Evolutionary conservation across 2,888 invertebrate species (phyloP).

Genomic region (Netelia fuscicornis): DNA sequence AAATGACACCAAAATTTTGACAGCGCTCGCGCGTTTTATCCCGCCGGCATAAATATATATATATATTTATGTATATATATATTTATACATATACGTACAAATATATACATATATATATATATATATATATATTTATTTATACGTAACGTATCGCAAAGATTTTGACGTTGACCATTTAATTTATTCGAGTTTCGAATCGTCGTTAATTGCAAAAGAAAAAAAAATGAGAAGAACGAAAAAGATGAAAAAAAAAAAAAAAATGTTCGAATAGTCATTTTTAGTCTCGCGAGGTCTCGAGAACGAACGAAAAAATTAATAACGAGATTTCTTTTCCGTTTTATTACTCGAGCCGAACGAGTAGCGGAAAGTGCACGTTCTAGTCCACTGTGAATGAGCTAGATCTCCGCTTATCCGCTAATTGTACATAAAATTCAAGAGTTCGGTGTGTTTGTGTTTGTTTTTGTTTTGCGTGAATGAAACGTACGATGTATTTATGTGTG

Average conservation of each 20-base stretch:
- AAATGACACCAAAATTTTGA: slow-evolving; percentile 66
- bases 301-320: slow-evolving; percentile 28
- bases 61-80: not conserved
- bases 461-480: slow-evolving; percentile 44
- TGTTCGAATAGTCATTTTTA: slow-evolving; percentile 60
- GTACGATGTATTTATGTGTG: slow-evolving; percentile 64
- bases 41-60: slow-evolving; percentile 71
- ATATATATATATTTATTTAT: slow-evolving; percentile 31
- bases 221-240: slow-evolving; percentile 13
- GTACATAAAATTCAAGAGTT: slow-evolving; percentile 60
- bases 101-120: slow-evolving; percentile 2
- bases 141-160: slow-evolving; percentile 22
- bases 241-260: not conserved
- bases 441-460: slow-evolving; percentile 26
- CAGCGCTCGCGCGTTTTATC: slow-evolving; percentile 69
- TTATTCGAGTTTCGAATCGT: slow-evolving; percentile 67
- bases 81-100: slow-evolving; percentile 15
- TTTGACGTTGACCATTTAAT: slow-evolving; percentile 41
- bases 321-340: slow-evolving; percentile 17
- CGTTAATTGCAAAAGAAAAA: slow-evolving; percentile 45
- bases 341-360: slow-evolving; percentile 42
- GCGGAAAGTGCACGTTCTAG: slow-evolving; percentile 73
- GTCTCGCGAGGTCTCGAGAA: slow-evolving; percentile 49
- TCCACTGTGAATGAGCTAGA: slow-evolving; percentile 59
- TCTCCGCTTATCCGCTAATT: slow-evolving; percentile 62